Percentiles rank a stretch among this genome's conserved stretches.
phyloP scores from a whole-genome alignment of 2,888 invertebrate species.

The Charanyca ferruginea region DNA sequence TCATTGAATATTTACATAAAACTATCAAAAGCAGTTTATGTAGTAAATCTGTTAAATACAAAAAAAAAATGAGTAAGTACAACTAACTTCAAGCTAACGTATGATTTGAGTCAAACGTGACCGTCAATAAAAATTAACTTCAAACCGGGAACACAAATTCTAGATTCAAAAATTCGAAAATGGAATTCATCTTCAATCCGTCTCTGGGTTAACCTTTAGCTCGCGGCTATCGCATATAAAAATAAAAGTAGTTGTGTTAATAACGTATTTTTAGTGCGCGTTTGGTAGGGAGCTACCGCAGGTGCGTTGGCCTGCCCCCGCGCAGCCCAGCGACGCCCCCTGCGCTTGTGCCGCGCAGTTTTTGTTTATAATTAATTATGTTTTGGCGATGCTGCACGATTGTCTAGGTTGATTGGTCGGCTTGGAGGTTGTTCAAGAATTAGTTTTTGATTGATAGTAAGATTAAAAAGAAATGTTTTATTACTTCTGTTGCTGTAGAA shows the following conservation, averaged over 20 bases:
- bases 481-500: conserved; percentile 19
- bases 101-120: background rate
- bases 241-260: conserved; percentile 89
- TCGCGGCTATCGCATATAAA: conserved; percentile 88
- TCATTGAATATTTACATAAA: background rate
- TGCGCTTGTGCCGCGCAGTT: conserved; percentile 55
- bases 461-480: conserved; percentile 54
- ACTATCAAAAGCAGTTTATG: background rate
- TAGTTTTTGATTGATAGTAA: conserved; percentile 47
- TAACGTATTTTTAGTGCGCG: conserved; percentile 86
- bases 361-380: conserved; percentile 63
- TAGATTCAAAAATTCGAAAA: conserved; percentile 24
- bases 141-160: conserved; percentile 23
- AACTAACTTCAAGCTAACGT: no score
- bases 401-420: conserved; percentile 58
- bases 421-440: conserved; percentile 48
- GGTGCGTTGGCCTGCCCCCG: conserved; percentile 77
- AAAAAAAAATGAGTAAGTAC: background rate
- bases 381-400: conserved; percentile 58
- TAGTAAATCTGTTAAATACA: background rate
- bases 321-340: conserved; percentile 69
- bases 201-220: conserved; percentile 88
- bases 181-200: conserved; percentile 64
- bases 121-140: conserved; percentile 7
- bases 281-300: conserved; percentile 83